Conservation (phyloP, 1,140 invertebrate genomes). For the Ctenoplectra terminalis region DNA sequence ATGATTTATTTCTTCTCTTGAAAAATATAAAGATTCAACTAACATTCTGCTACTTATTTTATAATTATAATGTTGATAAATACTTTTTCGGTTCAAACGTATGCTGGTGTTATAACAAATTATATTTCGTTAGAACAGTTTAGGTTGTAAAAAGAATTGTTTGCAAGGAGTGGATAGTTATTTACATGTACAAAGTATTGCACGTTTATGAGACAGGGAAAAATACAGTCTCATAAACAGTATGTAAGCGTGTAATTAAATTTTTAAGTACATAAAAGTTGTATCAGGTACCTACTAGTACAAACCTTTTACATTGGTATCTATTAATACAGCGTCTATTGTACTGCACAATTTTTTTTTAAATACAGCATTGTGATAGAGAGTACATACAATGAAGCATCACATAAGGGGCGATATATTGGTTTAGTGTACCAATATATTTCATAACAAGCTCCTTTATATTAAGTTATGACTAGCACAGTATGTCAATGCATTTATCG, state of each 20-base stretch:
- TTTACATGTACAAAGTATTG: conserved; percentile 13
- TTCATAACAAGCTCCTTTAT: conserved; percentile 33
- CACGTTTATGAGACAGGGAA: neutral
- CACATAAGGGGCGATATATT: conserved; percentile 12
- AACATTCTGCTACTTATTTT: neutral
- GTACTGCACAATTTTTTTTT: neutral
- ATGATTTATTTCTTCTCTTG: conserved; percentile 26
- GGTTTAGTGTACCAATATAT: conserved; percentile 31
- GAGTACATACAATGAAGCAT: conserved; percentile 19
- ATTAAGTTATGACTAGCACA: conserved; percentile 52
- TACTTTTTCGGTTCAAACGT: neutral
- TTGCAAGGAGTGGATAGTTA: neutral
- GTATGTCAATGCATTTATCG: conserved; percentile 31
- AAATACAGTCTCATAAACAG: neutral
- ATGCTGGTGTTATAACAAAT: conserved; percentile 9
- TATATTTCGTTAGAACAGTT: too few relatives aligned
- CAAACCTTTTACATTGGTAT: neutral
- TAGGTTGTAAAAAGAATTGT: neutral
- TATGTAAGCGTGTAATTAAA: conserved; percentile 11
- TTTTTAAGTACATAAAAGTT: conserved; percentile 3
- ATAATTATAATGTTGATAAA: neutral
- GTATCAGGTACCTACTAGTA: conserved; percentile 23
- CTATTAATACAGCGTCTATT: neutral
- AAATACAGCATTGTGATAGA: neutral
- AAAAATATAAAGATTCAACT: conserved; percentile 24